These are phyloP conservation scores for Baryphthengus martii DNA, from an alignment of 2,113 vertebrate genomes.

Conservation along the genomic window DNA sequence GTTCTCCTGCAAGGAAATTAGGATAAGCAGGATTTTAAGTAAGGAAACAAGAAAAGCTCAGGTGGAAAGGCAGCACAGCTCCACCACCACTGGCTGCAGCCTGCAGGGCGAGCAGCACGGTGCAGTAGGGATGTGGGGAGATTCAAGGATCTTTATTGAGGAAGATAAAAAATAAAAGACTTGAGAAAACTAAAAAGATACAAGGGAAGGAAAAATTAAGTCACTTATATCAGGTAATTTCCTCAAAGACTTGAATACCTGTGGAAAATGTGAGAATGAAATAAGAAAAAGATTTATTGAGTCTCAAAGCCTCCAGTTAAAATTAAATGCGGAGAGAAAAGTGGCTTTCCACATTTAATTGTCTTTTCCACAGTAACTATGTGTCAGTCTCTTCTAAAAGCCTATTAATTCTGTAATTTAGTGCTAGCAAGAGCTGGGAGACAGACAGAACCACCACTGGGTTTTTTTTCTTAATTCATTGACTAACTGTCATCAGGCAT, in stretches of 20 bases:
- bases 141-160: neutral
- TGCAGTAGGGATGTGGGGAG: neutral
- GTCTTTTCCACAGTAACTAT: slow-evolving; percentile 72
- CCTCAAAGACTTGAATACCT: slow-evolving; percentile 30
- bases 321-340: slow-evolving; percentile 73
- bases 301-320: slow-evolving; percentile 69
- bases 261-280: slow-evolving; percentile 45
- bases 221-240: neutral
- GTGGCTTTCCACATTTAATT: slow-evolving; percentile 75
- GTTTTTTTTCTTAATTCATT: slow-evolving; percentile 54
- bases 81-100: neutral
- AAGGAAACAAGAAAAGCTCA: neutral
- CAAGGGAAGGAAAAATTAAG: neutral
- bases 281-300: slow-evolving; percentile 73
- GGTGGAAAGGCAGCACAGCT: neutral
- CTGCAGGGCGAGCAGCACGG: fast-evolving
- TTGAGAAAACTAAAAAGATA: neutral
- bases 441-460: slow-evolving; percentile 24
- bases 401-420: slow-evolving; percentile 80
- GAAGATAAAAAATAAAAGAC: too few relatives aligned
- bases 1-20: neutral
- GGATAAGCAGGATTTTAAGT: neutral
- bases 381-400: slow-evolving; percentile 76
- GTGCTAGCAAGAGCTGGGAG: slow-evolving; percentile 46
- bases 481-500: slow-evolving; percentile 71